phyloP scores from a whole-genome alignment of 35 echinoderm and acorn worm genomes.

The Ptychodera flava region DNA sequence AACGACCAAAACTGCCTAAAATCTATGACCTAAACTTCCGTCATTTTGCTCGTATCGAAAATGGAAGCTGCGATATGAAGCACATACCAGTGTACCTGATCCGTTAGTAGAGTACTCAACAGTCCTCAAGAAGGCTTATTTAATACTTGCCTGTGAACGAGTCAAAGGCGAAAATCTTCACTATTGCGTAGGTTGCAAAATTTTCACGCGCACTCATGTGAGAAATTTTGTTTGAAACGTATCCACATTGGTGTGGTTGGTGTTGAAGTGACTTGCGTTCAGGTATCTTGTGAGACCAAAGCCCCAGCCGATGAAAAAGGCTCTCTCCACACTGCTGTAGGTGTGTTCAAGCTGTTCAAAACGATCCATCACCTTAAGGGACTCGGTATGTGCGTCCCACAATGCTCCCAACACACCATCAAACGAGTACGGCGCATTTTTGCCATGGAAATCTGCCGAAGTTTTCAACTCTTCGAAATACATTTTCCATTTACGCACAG shows the following conservation, averaged over 20 bases:
- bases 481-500: neutral
- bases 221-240: no score
- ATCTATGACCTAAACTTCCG: no score
- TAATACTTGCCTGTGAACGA: no score
- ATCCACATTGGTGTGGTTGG: neutral
- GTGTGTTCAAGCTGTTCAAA: neutral
- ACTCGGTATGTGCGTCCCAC: neutral
- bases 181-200: no score
- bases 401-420: neutral
- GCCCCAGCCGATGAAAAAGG: neutral
- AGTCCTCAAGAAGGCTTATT: no score
- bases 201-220: no score
- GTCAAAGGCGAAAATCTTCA: no score
- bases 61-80: no score
- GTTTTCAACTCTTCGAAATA: neutral
- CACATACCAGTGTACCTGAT: no score
- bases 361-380: neutral
- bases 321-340: neutral
- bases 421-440: neutral
- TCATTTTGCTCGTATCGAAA: no score
- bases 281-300: neutral
- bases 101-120: no score
- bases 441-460: neutral
- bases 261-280: neutral
- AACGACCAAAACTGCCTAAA: no score